phyloP scores from a whole-genome alignment of 2,797 vertebrate species.

The Cyclura pinguis region DNA sequence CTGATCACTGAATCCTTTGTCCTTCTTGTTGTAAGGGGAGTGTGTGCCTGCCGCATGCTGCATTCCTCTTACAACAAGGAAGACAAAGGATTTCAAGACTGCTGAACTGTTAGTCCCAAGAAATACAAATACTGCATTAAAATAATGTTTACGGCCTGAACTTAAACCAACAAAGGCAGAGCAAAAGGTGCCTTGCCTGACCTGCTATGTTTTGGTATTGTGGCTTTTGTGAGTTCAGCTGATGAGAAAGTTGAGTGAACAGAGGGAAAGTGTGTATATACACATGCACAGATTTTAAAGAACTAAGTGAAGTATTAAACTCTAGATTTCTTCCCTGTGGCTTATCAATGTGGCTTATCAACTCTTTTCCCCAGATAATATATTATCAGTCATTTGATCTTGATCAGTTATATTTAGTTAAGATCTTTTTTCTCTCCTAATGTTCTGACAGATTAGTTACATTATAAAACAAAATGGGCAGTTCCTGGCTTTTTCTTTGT shows the following conservation, averaged over 20 bases:
- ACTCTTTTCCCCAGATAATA: neutral
- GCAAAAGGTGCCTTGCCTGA: conserved; percentile 39
- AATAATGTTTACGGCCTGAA: conserved; percentile 25
- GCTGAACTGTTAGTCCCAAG: conserved; percentile 40
- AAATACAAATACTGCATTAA: conserved; percentile 1
- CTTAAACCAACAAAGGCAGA: conserved; percentile 9
- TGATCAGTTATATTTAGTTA: conserved; percentile 64
- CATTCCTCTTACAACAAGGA: conserved; percentile 55
- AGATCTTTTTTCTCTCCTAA: conserved; percentile 39
- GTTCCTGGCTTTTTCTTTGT: conserved; percentile 60
- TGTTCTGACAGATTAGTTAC: conserved; percentile 58
- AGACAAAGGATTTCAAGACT: conserved; percentile 67
- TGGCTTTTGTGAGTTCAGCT: neutral
- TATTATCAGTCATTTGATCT: conserved; percentile 52
- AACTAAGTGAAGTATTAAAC: conserved; percentile 50
- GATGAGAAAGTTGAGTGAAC: neutral
- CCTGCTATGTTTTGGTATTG: conserved; percentile 19
- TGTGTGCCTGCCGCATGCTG: conserved; percentile 64
- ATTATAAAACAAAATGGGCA: conserved; percentile 70
- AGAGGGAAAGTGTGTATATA: neutral
- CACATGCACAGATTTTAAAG: neutral
- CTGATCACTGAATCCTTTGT: conserved; percentile 72
- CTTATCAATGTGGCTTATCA: conserved; percentile 3
- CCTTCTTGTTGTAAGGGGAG: conserved; percentile 67
- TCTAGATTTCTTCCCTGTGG: conserved; percentile 72